These are phyloP conservation scores for Pogonocherus hispidulus DNA, from an alignment of 2,888 invertebrate species.

Conservation along the genomic window DNA sequence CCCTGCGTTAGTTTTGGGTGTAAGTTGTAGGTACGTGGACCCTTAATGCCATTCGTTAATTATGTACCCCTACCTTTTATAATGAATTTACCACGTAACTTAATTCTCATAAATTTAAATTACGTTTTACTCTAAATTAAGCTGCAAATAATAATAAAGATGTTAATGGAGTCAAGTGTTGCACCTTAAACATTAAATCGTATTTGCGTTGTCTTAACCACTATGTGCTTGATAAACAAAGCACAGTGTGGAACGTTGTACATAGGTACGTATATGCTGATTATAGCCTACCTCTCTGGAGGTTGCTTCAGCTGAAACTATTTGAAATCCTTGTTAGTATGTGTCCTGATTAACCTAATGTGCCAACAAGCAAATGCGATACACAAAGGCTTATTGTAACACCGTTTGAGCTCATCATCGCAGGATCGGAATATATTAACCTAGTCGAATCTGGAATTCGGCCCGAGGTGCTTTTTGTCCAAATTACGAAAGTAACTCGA, in stretches of 20 bases:
- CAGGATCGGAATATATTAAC: not conserved
- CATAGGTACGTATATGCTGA: not conserved
- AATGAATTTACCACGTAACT: not conserved
- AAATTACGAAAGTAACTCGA: too few species aligned
- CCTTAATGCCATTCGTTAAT: not conserved
- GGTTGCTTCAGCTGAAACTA: slow-evolving; percentile 8
- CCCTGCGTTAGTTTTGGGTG: not conserved
- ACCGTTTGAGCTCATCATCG: slow-evolving; percentile 4
- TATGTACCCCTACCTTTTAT: not conserved
- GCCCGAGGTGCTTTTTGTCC: too few species aligned
- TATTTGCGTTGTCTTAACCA: slow-evolving; percentile 3
- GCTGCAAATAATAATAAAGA: not conserved
- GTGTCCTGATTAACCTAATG: slow-evolving; percentile 14
- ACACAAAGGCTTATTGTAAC: slow-evolving; percentile 19
- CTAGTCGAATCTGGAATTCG: too few species aligned
- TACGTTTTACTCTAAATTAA: not conserved
- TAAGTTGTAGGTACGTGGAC: too few species aligned
- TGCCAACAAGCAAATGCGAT: slow-evolving; percentile 15
- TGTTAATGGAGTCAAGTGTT: slow-evolving; percentile 2
- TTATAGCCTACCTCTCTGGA: not conserved
- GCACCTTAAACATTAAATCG: not conserved
- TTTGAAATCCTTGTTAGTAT: slow-evolving; percentile 17
- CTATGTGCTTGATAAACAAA: slow-evolving; percentile 7
- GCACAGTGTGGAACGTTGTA: not conserved
- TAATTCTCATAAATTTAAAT: not conserved